Evolutionary conservation across 1,140 invertebrate species (phyloP).

Genomic region (Tetramorium simillimum): DNA sequence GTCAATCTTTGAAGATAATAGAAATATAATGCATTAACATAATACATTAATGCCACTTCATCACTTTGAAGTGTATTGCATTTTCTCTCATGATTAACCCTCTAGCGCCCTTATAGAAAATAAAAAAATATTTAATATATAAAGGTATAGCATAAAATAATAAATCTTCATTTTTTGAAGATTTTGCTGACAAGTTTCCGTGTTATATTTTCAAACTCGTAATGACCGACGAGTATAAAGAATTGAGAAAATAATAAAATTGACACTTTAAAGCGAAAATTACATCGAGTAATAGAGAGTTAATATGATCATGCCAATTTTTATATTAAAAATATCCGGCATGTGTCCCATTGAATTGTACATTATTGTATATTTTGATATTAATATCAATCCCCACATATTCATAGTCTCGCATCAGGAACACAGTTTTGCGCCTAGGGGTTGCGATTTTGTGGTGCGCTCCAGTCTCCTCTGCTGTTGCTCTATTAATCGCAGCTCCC

Average conservation of each 20-base stretch:
- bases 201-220: neutral
- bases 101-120: conserved; percentile 2
- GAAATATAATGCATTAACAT: neutral
- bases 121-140: neutral
- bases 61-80: conserved; percentile 2
- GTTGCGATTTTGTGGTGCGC: conserved; percentile 79
- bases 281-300: conserved; percentile 1
- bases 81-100: neutral
- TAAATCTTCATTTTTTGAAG: neutral
- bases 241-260: neutral
- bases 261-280: neutral
- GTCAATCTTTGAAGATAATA: conserved; percentile 7
- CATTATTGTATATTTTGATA: conserved; percentile 45
- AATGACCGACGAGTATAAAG: neutral
- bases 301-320: conserved; percentile 15
- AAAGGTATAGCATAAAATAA: neutral
- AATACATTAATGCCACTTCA: neutral
- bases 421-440: conserved; percentile 83
- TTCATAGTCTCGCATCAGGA: conserved; percentile 78
- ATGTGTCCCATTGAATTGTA: conserved; percentile 1
- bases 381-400: conserved; percentile 22
- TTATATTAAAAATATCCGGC: conserved; percentile 26
- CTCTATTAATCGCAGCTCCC: conserved; percentile 82
- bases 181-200: neutral
- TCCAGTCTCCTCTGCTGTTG: conserved; percentile 85